Base-by-base conservation (phyloP, 2,888 invertebrate species). In the Frankliniella intonsa region DNA sequence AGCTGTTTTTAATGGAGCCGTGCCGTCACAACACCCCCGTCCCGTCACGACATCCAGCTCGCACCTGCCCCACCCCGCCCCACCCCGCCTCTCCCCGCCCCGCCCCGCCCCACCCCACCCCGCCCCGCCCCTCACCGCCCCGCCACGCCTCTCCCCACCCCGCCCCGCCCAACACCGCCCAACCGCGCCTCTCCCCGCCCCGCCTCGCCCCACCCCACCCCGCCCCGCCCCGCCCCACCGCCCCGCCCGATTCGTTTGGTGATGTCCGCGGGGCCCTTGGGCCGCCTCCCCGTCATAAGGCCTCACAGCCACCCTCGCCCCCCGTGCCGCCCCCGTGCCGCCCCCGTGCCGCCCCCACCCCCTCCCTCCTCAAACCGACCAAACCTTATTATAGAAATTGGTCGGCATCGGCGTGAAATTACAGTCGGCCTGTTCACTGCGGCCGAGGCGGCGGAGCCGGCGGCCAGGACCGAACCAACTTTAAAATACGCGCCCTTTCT, bases 401-500 rank as follows among this genome's bases (percentile, higher is more conserved):
- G 62, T 62, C 62, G 62, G 62, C 62, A 62, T 62, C 62, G 62
- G 62, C 62, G 62, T 17, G 62, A 62, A 62, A 62, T 62, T 62
- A 62, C 62, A 62, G 62, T 62, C 62, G 17, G 17, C n/a, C 62
- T 8, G 12, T 55, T 55, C 55, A 12, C 55, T 62, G 62, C 3
- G 62, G 62, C 62, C 62, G 3, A 10, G 14, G 62, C 62, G 62
- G 19, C 14, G 62, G 38, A 38, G 38, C 38, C 38, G 38, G 38
- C 17, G 55, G 55, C 17, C 55, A 17, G 12, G 7, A 55, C 55
- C 55, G 55, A 17, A 14, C 22, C 22, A 69, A 69, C 69, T 69
- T 69, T 69, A 69, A 69, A 69, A 69, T n/a, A 22, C 69, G 69
- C 69, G 62, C 62, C 62, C 62, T 22, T 69, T 22, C 69, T 69